These are phyloP conservation scores for Diphyllodes magnificus DNA, from an alignment of 2,113 vertebrate genomes.

Conservation along the genomic window DNA sequence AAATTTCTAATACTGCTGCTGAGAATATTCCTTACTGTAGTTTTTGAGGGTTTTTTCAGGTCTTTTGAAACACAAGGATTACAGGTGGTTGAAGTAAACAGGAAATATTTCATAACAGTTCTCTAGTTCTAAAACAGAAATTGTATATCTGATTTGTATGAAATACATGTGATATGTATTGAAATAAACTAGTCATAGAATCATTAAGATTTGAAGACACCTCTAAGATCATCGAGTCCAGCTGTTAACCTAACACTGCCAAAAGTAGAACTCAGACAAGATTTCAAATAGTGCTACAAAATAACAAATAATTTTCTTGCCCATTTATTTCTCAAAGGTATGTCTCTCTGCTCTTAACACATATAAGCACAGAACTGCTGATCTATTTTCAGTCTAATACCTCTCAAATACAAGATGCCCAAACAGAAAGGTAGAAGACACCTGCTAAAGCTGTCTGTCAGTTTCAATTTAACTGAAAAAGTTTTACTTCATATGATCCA, in stretches of 20 bases:
- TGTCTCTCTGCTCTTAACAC: neutral
- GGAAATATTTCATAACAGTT: neutral
- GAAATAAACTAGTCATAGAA: neutral
- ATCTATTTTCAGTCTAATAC: neutral
- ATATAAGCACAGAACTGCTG: neutral
- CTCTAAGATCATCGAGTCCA: rapidly evolving
- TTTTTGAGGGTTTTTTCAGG: neutral
- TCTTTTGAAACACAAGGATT: neutral
- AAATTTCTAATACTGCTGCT: neutral
- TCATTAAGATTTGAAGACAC: neutral
- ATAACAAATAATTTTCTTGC: neutral
- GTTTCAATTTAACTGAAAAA: neutral
- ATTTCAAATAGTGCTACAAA: neutral
- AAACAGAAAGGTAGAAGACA: neutral
- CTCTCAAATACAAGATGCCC: neutral
- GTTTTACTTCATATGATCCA: neutral
- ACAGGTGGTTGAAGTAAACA: neutral
- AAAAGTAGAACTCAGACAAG: neutral
- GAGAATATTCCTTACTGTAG: neutral
- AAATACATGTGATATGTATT: neutral
- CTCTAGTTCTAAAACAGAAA: neutral
- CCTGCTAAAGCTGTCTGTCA: neutral
- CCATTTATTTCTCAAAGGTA: neutral
- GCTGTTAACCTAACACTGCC: neutral
- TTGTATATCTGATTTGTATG: neutral